These are phyloP conservation scores for Cyprinodon brontotheroides DNA, from an alignment of 2,113 vertebrate genomes.

Conservation along the genomic window DNA sequence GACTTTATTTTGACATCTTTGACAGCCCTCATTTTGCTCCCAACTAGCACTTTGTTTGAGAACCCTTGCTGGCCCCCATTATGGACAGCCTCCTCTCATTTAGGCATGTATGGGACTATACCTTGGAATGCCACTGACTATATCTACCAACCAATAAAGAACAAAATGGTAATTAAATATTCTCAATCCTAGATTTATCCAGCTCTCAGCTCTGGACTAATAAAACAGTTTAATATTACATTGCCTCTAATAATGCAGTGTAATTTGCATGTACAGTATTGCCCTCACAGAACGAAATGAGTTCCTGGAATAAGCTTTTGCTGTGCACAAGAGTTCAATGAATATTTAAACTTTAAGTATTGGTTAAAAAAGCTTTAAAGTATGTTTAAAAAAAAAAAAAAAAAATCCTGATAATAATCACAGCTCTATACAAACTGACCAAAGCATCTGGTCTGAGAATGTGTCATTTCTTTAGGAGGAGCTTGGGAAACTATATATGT, in stretches of 20 bases:
- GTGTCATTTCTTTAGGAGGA: slow-evolving; percentile 79
- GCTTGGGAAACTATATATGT: slow-evolving; percentile 79
- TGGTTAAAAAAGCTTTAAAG: slow-evolving; percentile 72
- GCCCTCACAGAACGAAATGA: slow-evolving; percentile 48
- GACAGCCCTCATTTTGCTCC: slow-evolving; percentile 72
- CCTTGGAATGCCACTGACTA: slow-evolving; percentile 64
- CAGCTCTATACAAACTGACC: slow-evolving; percentile 70
- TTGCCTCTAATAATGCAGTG: slow-evolving; percentile 54
- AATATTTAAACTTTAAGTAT: slow-evolving; percentile 71
- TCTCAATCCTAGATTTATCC: slow-evolving; percentile 55
- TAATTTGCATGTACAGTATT: slow-evolving; percentile 23
- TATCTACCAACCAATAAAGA: slow-evolving; percentile 50
- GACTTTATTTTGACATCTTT: slow-evolving; percentile 57
- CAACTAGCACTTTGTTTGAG: slow-evolving; percentile 44
- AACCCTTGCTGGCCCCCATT: slow-evolving; percentile 60
- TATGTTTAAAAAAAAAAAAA: slow-evolving; percentile 47
- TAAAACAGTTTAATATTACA: slow-evolving; percentile 63
- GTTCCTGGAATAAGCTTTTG: slow-evolving; percentile 52
- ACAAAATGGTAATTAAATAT: slow-evolving; percentile 35
- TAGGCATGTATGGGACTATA: slow-evolving; percentile 76
- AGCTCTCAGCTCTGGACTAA: slow-evolving; percentile 18
- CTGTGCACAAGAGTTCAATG: slow-evolving; percentile 55
- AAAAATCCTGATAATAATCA: slow-evolving; percentile 79
- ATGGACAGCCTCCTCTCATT: slow-evolving; percentile 46
- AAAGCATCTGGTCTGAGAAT: slow-evolving; percentile 76